A percentile compares a stretch with the other conserved stretches of the same genome.
phyloP scores from a whole-genome alignment of 2,797 vertebrate species.

The Scolopax bukidnonensis region DNA sequence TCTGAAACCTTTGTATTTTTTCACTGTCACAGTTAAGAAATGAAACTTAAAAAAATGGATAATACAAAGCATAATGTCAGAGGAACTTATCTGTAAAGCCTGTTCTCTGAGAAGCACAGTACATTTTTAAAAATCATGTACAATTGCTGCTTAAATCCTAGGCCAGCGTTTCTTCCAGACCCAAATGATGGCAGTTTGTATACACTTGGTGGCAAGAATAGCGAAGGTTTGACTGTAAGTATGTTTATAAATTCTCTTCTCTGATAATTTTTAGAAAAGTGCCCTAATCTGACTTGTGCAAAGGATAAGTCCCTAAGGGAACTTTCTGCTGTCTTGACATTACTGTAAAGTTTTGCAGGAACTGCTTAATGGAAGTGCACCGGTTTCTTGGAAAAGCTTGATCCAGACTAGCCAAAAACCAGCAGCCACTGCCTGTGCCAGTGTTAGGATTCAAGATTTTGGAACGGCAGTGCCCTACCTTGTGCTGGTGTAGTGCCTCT shows the following conservation, averaged over 20 bases:
- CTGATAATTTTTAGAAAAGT: neutral
- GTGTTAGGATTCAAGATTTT: neutral
- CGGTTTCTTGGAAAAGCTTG: neutral
- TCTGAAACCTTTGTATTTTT: neutral
- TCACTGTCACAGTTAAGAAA: neutral
- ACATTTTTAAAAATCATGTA: neutral
- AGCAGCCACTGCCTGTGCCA: neutral
- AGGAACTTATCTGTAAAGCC: neutral
- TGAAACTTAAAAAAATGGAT: neutral
- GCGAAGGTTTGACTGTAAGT: constrained; percentile 94
- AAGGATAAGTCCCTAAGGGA: neutral
- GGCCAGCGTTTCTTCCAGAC: constrained; percentile 96
- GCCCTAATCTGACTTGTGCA: neutral
- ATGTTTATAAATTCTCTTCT: neutral
- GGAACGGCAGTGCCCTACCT: neutral
- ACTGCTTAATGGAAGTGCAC: neutral
- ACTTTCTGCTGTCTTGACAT: neutral
- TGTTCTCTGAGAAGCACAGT: neutral
- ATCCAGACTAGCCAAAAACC: neutral
- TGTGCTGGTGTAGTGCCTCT: neutral
- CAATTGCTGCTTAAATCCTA: constrained; percentile 68
- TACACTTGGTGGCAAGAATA: constrained; percentile 94
- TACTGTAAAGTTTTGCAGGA: neutral
- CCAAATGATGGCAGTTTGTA: constrained; percentile 97
- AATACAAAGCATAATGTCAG: neutral